Evolutionary conservation across 2,113 vertebrate genomes (phyloP), one percentile per base, ranked within the genome.

Genomic region (Pterocles orientalis): DNA sequence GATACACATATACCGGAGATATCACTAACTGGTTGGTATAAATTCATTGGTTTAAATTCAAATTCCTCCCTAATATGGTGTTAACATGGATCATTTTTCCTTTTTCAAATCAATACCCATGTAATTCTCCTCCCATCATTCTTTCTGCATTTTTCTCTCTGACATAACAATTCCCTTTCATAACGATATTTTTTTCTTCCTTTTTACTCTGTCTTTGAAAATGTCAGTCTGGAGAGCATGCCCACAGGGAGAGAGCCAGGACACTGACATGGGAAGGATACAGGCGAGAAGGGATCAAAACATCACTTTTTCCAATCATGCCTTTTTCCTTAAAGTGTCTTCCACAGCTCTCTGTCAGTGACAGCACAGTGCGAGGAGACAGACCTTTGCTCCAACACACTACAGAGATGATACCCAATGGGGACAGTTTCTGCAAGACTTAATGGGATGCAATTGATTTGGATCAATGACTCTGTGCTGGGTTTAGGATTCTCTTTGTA

Each of bases 181-280:
- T 28, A 53, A 29, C 7, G 29, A 14, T 28, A 34, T 61, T 24
- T 9, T 65, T 88, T 95, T 41, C 54, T 70, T 28, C 50, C 13
- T 60, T 60, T 13, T 56, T 39, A 14, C 25, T 47, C 39, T 86
- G 23, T 25, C 33, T 88, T 36, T 50, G n/a, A 36, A 85, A 70
- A 14, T 2, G 0, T 19, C 64, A 26, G 11, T 19, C 36, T 83
- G 64, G 58, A 73, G 57, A 86, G 6, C 7, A 51, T 0, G 2
- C 9, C n/a, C 36, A 9, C 3, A 29, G 41, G 34, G n/a, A 53
- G 4, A 28, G 16, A 77, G 18, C 12, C 24, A 66, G 26, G 17
- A 20, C 69, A 57, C 29, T 61, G 33, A 15, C 25, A 29, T 0
- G 0, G 33, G 18, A 47, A 41, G 34, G 10, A 41, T 1, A 1